A percentile compares a stretch with the other conserved stretches of the same genome.
phyloP scores from a whole-genome alignment of 2,888 invertebrate genomes.

The Drosophila aldrichi region DNA sequence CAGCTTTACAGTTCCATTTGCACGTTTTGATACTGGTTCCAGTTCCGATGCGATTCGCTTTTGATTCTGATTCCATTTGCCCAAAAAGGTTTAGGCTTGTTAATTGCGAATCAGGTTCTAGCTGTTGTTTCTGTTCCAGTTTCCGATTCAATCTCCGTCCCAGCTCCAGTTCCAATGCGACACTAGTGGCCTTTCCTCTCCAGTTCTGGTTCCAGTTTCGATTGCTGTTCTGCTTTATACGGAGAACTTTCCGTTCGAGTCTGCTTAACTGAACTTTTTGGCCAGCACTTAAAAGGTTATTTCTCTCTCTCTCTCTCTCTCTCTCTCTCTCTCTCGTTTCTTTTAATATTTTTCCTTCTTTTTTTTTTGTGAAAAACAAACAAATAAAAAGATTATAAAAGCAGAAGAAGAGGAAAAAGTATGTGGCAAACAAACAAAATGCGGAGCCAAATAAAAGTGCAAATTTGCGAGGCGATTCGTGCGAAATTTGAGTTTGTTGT shows the following conservation, averaged over 20 bases:
- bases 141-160: no score
- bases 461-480: constrained; percentile 61
- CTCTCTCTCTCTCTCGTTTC: not conserved
- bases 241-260: not conserved
- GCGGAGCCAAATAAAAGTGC: constrained; percentile 61
- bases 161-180: not conserved
- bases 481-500: constrained; percentile 44
- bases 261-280: not conserved
- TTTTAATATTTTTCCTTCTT: not conserved
- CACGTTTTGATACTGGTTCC: no score
- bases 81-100: no score
- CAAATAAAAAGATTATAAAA: constrained; percentile 1
- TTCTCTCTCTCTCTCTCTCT: not conserved
- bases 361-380: not conserved
- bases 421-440: constrained; percentile 61
- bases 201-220: not conserved
- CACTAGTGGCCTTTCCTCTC: no score
- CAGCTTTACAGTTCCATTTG: no score
- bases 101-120: no score
- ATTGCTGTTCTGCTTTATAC: no score
- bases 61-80: no score
- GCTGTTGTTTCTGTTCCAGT: no score
- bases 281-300: not conserved
- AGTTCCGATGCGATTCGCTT: no score
- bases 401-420: constrained; percentile 40